A percentile compares a stretch with the other conserved stretches of the same genome.
Evolutionary conservation across 2,113 vertebrate genomes (phyloP).

Genomic region (Otolemur garnettii): DNA sequence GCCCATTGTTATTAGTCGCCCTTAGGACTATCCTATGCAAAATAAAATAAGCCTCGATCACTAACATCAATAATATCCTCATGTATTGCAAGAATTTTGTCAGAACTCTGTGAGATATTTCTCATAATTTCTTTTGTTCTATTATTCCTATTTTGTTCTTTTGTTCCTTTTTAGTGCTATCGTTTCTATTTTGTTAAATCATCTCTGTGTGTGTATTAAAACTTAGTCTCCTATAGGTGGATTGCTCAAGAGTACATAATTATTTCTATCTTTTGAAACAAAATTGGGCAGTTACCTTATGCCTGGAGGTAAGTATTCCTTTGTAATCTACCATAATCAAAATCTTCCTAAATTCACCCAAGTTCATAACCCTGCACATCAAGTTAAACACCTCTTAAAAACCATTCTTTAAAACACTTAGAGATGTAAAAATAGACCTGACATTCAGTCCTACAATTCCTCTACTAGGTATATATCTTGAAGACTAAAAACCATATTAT

Average conservation of each 20-base stretch:
- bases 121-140: neutral
- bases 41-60: neutral
- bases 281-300: neutral
- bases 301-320: neutral
- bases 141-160: neutral
- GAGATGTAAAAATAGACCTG: too few species aligned
- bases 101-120: neutral
- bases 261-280: neutral
- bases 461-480: too few species aligned
- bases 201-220: neutral
- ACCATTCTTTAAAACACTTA: neutral
- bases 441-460: too few species aligned
- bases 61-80: neutral
- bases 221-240: neutral
- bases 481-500: too few species aligned
- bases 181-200: neutral
- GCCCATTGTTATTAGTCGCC: neutral
- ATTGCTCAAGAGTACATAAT: neutral
- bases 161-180: neutral
- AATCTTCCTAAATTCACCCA: neutral
- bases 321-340: conserved; percentile 18
- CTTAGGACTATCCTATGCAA: neutral
- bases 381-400: neutral
- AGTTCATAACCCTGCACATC: neutral
- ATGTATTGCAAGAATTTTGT: neutral